Base-by-base conservation (phyloP, 2,888 invertebrate genomes). In the Pachydiplax longipennis region DNA sequence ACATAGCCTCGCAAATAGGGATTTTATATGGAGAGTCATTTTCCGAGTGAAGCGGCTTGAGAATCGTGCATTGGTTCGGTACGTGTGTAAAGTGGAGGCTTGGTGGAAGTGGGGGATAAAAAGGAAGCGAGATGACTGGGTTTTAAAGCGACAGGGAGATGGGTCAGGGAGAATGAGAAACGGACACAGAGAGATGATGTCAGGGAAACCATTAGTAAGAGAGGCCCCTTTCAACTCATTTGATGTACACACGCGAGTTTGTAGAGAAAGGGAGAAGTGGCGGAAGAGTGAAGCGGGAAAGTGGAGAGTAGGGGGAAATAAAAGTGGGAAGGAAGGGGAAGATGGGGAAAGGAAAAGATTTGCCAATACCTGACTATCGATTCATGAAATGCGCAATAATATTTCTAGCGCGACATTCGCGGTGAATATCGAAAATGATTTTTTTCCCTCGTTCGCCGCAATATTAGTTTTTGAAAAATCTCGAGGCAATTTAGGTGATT, bases 211-310 rank as follows among this genome's bases (percentile, higher is more conserved):
- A 87, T 87, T 87, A 87, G 61, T 58, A 87, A 87, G 61, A 87
- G 87, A 87, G 87, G 87, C 61, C 87, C 87, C 61, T 87, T 61
- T 87, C 87, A 87, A 61, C 87, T 87, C 87, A 87, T 87, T 87
- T 87, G 87, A 87, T 87, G 65, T 61, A 61, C 87, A 53, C 53
- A 87, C 61, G 87, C 87, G 87, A 83, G 83, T 53, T 31, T 5
- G 58, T 35, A 83, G 53, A 25, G 35, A 35, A 83, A 83, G 25
- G 83, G 53, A 83, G 31, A 18, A 35, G 53, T 58, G 53, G 58
- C 58, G 22, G 44, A 44, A 44, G 8, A 10, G 10, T 6, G 58
- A 10, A 18, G 35, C 4, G 4, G 35, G 18, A 35, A 58, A 35
- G 35, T 22, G 40, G 40, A 15, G 53, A 31, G 25, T 31, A 25